Evolutionary conservation across 2,888 invertebrate genomes (phyloP), one percentile per base, ranked within the genome.

Genomic region (Cryptus armator): DNA sequence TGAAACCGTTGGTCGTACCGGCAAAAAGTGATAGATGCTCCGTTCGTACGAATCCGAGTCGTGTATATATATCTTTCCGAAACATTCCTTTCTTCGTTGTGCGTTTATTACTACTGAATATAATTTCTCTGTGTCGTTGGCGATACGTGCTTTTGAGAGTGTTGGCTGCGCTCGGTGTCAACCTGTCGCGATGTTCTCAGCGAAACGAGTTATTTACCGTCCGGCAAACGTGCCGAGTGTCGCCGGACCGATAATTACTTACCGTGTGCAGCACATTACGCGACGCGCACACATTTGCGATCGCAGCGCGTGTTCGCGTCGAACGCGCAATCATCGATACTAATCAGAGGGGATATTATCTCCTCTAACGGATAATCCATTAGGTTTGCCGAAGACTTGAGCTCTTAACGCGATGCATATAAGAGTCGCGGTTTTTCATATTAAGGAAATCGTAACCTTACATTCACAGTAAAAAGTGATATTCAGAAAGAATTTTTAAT

Each of bases 151-250:
- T 24, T 19, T 24, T 10, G 56, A 56, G 56, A 56, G 56, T 24
- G 56, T 10, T 4, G 56, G 10, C 19, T 16, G 19, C 24, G 24
- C 24, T 10, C 56, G 56, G 74, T 75, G 74, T 75, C 74, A 75
- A 75, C 74, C 74, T 44, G 62, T 75, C 64, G 48, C 64, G 44
- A 6, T 64, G 37, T 48, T 56, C 53, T 43, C 62, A 9, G 64
- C 48, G 51, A 72, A 43, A 64, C 75, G 75, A 37, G 64, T 66
- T 75, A 75, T 75, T 75, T 75, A 75, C 75, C 37, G 46, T 43
- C 32, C 62, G 24, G 12, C 48, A 29, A 16, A 19, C 32, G 64
- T 37, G 75, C 56, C 37, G 32, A 75, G 74, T 75, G 48, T 64
- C 64, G 19, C 19, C 75, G 64, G 48, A 19, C 37, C 37, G 37